Conservation (phyloP, 2,797 vertebrate species). For the Anolis apletophallus region DNA sequence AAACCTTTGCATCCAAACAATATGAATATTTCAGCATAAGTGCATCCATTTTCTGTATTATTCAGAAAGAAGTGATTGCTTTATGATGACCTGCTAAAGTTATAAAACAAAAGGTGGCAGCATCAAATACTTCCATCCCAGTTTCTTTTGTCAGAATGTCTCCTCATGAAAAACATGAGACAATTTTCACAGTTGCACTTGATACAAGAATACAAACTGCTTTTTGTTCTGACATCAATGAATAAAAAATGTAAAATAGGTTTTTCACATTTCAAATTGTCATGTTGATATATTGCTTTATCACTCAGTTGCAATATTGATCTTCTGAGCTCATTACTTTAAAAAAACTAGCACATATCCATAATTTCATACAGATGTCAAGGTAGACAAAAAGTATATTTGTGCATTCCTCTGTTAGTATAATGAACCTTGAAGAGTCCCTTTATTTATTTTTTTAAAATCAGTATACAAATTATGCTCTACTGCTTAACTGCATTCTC, state of each 20-base stretch:
- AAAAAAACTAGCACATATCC: constrained; percentile 4
- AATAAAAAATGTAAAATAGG: constrained; percentile 18
- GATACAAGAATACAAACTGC: not conserved
- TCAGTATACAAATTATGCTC: constrained; percentile 52
- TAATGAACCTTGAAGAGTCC: constrained; percentile 18
- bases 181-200: not conserved
- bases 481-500: constrained; percentile 54
- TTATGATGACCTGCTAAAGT: not conserved
- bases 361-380: constrained; percentile 1
- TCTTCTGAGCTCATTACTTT: not conserved
- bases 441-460: not conserved
- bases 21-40: not conserved
- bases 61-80: not conserved
- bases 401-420: not conserved
- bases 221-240: not conserved
- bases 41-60: not conserved
- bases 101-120: not conserved
- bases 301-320: not conserved
- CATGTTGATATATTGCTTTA: not conserved
- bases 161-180: not conserved
- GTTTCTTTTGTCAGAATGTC: not conserved
- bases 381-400: constrained; percentile 1
- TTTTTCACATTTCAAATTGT: not conserved
- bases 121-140: not conserved
- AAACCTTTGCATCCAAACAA: not conserved